Conservation (phyloP, 2,113 vertebrate species). For the Nothoprocta pentlandii region DNA sequence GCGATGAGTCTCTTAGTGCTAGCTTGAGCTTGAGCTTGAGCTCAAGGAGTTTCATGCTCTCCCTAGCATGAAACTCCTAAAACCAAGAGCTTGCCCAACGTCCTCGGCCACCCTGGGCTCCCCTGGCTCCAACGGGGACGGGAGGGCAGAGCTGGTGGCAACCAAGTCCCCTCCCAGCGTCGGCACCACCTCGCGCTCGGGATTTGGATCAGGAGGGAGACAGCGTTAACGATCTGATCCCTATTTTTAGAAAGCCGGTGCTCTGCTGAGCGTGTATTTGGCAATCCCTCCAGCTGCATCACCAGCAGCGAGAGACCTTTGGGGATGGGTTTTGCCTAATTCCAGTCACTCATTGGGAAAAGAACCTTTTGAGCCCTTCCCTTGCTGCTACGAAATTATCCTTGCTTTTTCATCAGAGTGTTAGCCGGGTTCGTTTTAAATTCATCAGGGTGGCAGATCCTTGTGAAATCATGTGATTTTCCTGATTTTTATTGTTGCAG, state of each 20-base stretch:
- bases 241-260: conserved; percentile 33
- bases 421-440: background rate
- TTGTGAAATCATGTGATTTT: background rate
- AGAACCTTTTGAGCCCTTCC: conserved; percentile 7
- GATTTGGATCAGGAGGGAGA: background rate
- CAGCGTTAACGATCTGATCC: background rate
- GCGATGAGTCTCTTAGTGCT: background rate
- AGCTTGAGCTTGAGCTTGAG: no score
- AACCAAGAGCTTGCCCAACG: background rate
- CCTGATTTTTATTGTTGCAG: background rate
- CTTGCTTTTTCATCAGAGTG: background rate
- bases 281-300: conserved; percentile 15
- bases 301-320: background rate
- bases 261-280: background rate
- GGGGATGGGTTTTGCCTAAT: conserved; percentile 24
- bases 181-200: background rate
- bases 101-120: background rate
- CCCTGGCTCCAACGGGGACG: background rate
- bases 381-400: background rate
- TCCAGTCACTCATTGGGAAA: conserved; percentile 30
- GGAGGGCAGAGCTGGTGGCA: background rate
- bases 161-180: background rate
- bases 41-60: no score
- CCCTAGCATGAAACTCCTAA: background rate
- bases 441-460: background rate